Evolutionary conservation across 2,797 vertebrate genomes (phyloP), one percentile per base, ranked within the genome.

Genomic region (Schizopygopsis pylzovi): DNA sequence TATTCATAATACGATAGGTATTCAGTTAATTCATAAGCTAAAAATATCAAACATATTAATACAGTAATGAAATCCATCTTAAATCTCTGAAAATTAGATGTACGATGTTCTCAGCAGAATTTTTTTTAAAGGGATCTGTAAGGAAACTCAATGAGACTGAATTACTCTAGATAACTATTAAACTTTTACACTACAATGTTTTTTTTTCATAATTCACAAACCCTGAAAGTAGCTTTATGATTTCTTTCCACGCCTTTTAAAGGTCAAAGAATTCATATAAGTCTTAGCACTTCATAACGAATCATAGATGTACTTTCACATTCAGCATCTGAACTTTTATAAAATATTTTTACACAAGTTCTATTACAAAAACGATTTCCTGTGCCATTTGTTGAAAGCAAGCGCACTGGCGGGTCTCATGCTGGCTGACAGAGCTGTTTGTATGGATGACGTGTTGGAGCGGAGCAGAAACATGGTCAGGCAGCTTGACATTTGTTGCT

Each of bases 401-500:
- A 22, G 47, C 13, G 16, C 18, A 49, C 47, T 83, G 81, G 47
- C 81, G 43, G 67, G 59, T 25, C 12, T 56, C 39, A 37, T 39
- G 63, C 56, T 47, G 82, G 56, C 79, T 67, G 67, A 71, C 86
- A 70, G 61, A 72, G 81, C 86, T 88, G 71, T 81, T 85, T 86
- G 91, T 91, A 88, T 87, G 84, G 90, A 89, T 92, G 92, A 93
- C 91, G 85, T 91, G 90, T 88, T 90, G 77, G 92, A 92, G 92
- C 93, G 91, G 93, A 95, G 87, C 92, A 92, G 90, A 93, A 91
- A 93, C 92, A 87, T 68, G 85, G 73, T 86, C 59, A 79, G 88
- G 73, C 84, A 89, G 85, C 90, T 90, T 92, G 93, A 89, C 93
- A 94, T 95, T 95, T 95, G 94, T 94, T 94, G 90, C 92, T 89